A percentile compares a stretch with the other conserved stretches of the same genome.
phyloP scores from a whole-genome alignment of 2,113 vertebrate genomes.

The Dermatemys mawii region DNA sequence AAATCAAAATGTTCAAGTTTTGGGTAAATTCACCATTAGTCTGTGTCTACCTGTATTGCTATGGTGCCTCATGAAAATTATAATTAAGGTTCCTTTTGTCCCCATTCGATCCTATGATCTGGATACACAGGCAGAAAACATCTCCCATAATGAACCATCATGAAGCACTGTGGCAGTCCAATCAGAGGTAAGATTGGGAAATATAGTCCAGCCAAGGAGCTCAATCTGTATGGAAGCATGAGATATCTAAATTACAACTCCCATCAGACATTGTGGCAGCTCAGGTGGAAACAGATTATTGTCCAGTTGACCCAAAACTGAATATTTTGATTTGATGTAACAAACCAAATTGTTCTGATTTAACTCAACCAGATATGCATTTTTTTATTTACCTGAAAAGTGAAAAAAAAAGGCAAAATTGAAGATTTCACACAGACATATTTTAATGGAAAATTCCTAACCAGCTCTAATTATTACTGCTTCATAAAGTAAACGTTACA shows the following conservation, averaged over 20 bases:
- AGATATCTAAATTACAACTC: neutral
- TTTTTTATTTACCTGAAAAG: neutral
- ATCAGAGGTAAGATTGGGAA: neutral
- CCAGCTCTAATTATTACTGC: neutral
- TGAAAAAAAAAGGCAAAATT: neutral
- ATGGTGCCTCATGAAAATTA: neutral
- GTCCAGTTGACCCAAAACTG: neutral
- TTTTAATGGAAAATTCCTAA: neutral
- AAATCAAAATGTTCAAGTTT: neutral
- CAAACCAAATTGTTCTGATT: neutral
- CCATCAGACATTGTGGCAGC: neutral
- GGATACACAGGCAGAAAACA: neutral
- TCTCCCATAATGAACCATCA: rapidly evolving
- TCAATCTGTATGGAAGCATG: neutral
- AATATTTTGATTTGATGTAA: neutral
- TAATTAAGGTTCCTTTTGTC: neutral
- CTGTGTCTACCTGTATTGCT: neutral
- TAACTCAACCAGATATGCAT: neutral
- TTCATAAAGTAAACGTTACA: neutral
- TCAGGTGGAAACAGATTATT: neutral
- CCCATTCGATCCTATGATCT: neutral
- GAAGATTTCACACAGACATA: neutral
- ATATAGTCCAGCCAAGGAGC: neutral
- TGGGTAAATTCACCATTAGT: neutral
- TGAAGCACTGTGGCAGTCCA: neutral